phyloP scores from a whole-genome alignment of 2,113 vertebrate genomes.

The Xiphias gladius region DNA sequence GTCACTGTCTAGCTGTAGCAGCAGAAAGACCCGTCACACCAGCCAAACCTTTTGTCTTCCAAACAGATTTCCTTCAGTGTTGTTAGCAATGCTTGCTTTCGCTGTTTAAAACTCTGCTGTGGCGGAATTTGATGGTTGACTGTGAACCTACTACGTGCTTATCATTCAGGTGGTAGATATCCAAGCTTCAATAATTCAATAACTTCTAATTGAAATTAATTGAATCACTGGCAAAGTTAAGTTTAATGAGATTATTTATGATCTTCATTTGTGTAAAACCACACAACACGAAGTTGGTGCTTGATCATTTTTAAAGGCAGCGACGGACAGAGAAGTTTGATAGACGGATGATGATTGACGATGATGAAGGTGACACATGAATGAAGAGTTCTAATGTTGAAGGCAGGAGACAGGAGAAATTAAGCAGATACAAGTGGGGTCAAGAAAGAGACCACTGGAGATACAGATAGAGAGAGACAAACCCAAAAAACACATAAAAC shows the following conservation, averaged over 20 bases:
- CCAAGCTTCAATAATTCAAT: background rate
- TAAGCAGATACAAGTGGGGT: background rate
- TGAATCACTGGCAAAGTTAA: background rate
- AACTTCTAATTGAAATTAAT: background rate
- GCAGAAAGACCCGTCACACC: constrained; percentile 11
- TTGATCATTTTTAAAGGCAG: background rate
- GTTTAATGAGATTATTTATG: background rate
- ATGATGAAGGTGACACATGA: background rate
- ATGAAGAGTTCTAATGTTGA: background rate
- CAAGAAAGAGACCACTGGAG: background rate
- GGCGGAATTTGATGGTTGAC: background rate
- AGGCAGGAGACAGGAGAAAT: background rate
- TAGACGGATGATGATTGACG: background rate
- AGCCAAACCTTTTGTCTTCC: constrained; percentile 28
- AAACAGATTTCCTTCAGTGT: background rate
- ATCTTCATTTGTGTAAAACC: background rate
- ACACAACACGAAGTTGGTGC: background rate
- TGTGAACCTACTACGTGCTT: background rate
- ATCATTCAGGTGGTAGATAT: background rate
- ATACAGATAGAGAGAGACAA: background rate
- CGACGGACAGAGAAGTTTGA: background rate
- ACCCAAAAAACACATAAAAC: background rate
- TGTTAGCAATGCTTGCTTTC: constrained; percentile 38
- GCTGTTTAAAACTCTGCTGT: constrained; percentile 20
- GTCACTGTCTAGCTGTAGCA: constrained; percentile 23